These are phyloP conservation scores for Lasioglossum morio DNA, from an alignment of 2,888 invertebrate species.

Conservation along the genomic window DNA sequence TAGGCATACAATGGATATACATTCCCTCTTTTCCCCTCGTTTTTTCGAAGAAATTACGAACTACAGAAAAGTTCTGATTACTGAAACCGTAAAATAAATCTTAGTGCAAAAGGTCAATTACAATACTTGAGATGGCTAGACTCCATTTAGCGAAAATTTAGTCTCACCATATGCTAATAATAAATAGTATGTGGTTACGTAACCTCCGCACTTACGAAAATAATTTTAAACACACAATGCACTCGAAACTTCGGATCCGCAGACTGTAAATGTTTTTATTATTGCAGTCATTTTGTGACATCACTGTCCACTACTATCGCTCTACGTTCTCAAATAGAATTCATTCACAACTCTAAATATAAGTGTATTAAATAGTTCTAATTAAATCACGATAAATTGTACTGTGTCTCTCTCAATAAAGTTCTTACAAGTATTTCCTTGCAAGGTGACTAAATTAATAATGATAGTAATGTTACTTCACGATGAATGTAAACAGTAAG, in stretches of 20 bases:
- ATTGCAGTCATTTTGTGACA: too few relatives aligned
- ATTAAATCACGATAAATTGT: not conserved
- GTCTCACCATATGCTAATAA: not conserved
- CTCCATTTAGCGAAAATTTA: not conserved
- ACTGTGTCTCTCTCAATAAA: not conserved
- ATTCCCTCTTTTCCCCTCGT: accelerated
- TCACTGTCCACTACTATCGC: not conserved
- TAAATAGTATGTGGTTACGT: not conserved
- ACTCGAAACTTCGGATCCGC: not conserved
- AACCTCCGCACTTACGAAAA: not conserved
- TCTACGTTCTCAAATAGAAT: not conserved
- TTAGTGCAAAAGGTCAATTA: too few relatives aligned
- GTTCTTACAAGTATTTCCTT: not conserved
- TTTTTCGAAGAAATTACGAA: too few relatives aligned
- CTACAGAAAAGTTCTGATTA: too few relatives aligned
- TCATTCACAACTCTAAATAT: not conserved
- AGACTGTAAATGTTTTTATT: not conserved
- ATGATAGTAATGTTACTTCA: not conserved
- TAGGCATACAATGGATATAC: too few relatives aligned
- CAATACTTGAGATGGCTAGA: not conserved
- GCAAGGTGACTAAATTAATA: not conserved
- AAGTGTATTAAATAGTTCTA: not conserved
- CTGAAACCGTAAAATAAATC: too few relatives aligned
- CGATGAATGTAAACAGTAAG: not conserved
- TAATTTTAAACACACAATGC: not conserved